Evolutionary conservation across 2,113 vertebrate species (phyloP), one percentile per base, ranked within the genome.

Genomic region (Callionymus lyra): DNA sequence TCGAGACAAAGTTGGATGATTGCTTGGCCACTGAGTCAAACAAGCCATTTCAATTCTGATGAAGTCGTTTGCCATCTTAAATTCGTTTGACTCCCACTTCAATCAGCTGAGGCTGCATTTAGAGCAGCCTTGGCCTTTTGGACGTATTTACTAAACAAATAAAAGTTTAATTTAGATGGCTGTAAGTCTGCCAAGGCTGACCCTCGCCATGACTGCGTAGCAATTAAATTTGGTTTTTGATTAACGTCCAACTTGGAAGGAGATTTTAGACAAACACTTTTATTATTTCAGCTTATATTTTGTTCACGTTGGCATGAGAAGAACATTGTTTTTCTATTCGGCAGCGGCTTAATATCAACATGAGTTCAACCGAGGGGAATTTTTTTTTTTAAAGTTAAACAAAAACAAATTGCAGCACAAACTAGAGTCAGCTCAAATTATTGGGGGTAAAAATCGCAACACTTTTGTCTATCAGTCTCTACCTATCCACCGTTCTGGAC

Each of bases 71-170:
- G 21, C 21, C 21, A 27, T 27, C 21, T 27, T 27, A 27, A 27
- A 27, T 27, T 27, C 21, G 21, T 35, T 35, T 35, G 34, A 35
- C 34, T 35, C 34, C 9, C 6, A 4, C 12, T 35, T 35, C 12
- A 12, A 12, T 35, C 34, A 12, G 34, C 13, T 12, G 34, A 35
- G 34, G 13, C 34, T 35, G 34, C 34, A 35, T 35, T 35, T 13
- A 35, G 8, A 35, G 34, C 34, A 35, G 34, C 12, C 34, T 13
- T 35, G 34, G 21, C 34, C 34, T 35, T 35, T 13, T 35, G 34
- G 10, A 35, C 34, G 6, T 35, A 35, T 35, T 35, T 35, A 35
- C 34, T 13, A 35, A 35, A 35, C 34, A n/a, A 35, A 35, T n/a
- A 35, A 12, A 35, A 35, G 34, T 35, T 35, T 35, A 10, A 35